Base-by-base conservation (phyloP, 2,113 vertebrate genomes). In the Columba janthina region DNA sequence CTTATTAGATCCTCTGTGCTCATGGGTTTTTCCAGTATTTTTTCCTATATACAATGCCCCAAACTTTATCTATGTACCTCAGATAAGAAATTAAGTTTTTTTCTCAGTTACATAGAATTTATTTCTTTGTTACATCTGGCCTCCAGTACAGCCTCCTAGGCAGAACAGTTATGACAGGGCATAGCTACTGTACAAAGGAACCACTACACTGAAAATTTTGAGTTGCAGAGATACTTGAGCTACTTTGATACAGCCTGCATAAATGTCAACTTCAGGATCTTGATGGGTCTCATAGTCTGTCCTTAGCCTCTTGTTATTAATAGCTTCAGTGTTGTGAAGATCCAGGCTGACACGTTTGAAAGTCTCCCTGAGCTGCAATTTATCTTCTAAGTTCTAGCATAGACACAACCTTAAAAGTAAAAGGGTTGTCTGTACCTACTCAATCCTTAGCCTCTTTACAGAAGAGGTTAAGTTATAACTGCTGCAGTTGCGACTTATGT, bases 111-210 rank as follows among this genome's bases (percentile, higher is more conserved):
- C 7, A 19, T 3, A 66, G 14, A 81, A 40, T 10, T 53, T 24
- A 24, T 61, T 71, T 80, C 26, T 73, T 25, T 71, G 10, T 54
- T 81, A 26, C 2, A 26, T 48, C 4, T 57, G 26, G 3, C 29
- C 15, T 56, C 0, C 1, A 29, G 64, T 34, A 48, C 9, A 77
- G 12, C 4, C 11, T 81, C 18, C 13, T 13, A 48, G 1, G 1
- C 6, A 58, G 21, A 79, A 64, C 5, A 83, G 15, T 20, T 69
- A 20, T 32, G 50, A 58, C 36, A 57, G 2, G 5, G 5, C 10
- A 57, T 65, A 74, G 8, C 8, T 40, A n/a, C 4, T 34, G 6
- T 62, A 17, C 12, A 44, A 87, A 82, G 32, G 28, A 78, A 24
- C 2, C 36, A 34, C 42, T 22, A 34, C 21, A 21, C 10, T 32